phyloP scores from a whole-genome alignment of 2,888 invertebrate species.

The Cephus nigrinus region DNA sequence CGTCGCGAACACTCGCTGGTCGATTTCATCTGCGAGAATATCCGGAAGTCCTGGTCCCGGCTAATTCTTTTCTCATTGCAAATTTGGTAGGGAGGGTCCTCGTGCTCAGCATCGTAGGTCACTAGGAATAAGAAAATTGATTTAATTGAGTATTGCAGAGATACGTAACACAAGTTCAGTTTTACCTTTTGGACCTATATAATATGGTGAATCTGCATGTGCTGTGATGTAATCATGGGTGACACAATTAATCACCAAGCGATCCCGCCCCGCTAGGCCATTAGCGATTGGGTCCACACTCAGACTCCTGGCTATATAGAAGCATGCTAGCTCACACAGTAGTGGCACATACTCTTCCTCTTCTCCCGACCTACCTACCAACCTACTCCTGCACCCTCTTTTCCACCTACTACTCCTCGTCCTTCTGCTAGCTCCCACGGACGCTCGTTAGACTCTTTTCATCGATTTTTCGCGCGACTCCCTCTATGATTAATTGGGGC shows the following conservation, averaged over 20 bases:
- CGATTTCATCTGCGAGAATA: slow-evolving; percentile 29
- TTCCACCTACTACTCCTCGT: slow-evolving; percentile 14
- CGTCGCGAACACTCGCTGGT: slow-evolving; percentile 9
- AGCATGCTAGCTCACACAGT: background rate
- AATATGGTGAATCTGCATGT: slow-evolving; percentile 45
- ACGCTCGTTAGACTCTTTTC: slow-evolving; percentile 33
- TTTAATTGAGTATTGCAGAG: background rate
- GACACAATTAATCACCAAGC: slow-evolving; percentile 61
- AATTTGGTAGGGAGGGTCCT: background rate
- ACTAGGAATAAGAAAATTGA: background rate
- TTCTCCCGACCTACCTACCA: background rate
- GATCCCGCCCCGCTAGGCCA: slow-evolving; percentile 50
- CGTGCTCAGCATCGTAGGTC: background rate
- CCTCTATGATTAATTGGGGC: slow-evolving; percentile 37
- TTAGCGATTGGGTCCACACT: slow-evolving; percentile 46
- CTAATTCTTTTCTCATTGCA: background rate
- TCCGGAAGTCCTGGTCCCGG: background rate
- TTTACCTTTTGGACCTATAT: slow-evolving; percentile 25
- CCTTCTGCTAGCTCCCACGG: slow-evolving; percentile 14
- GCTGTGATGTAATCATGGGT: slow-evolving; percentile 58
- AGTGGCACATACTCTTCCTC: background rate
- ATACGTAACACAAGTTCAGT: background rate
- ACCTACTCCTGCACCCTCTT: background rate
- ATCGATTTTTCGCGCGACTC: slow-evolving; percentile 27
- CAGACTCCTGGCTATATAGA: slow-evolving; percentile 9